Evolutionary conservation across 2,797 vertebrate genomes (phyloP).

Genomic region (Glossophaga mutica): DNA sequence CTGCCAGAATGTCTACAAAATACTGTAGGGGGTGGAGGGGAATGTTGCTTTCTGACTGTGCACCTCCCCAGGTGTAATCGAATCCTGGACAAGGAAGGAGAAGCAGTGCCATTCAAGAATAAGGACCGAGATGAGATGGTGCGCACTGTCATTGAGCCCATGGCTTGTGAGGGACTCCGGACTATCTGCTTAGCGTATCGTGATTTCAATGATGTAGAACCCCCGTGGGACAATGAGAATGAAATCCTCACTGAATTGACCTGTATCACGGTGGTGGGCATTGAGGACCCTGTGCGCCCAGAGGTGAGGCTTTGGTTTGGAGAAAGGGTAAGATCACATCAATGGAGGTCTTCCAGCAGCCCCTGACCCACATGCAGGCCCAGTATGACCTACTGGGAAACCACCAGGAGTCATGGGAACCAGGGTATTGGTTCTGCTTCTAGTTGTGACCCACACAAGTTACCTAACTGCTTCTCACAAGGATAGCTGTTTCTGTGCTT

Average conservation of each 20-base stretch:
- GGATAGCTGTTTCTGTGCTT: background rate
- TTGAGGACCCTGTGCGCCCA: slow-evolving; percentile 95
- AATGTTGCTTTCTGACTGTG: background rate
- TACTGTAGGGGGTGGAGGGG: background rate
- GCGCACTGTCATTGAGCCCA: slow-evolving; percentile 94
- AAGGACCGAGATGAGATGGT: slow-evolving; percentile 97
- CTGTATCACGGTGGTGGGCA: slow-evolving; percentile 94
- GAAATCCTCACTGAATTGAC: slow-evolving; percentile 93
- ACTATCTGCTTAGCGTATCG: slow-evolving; percentile 96
- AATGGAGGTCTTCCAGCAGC: background rate
- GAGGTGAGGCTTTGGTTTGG: slow-evolving; percentile 85
- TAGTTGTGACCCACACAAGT: background rate
- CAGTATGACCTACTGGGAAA: background rate
- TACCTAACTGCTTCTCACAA: background rate
- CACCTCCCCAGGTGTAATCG: slow-evolving; percentile 86
- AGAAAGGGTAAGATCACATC: background rate
- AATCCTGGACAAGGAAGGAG: slow-evolving; percentile 89
- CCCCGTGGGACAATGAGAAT: slow-evolving; percentile 91
- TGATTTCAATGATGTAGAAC: slow-evolving; percentile 89
- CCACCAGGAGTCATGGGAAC: background rate
- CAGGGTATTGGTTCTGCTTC: background rate
- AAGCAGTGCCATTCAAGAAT: slow-evolving; percentile 86
- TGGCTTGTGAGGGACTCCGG: slow-evolving; percentile 94
- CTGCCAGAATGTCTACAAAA: background rate
- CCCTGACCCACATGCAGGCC: rapidly evolving